Evolutionary conservation across 1,140 invertebrate species (phyloP).

Genomic region (Trichonephila clavipes): DNA sequence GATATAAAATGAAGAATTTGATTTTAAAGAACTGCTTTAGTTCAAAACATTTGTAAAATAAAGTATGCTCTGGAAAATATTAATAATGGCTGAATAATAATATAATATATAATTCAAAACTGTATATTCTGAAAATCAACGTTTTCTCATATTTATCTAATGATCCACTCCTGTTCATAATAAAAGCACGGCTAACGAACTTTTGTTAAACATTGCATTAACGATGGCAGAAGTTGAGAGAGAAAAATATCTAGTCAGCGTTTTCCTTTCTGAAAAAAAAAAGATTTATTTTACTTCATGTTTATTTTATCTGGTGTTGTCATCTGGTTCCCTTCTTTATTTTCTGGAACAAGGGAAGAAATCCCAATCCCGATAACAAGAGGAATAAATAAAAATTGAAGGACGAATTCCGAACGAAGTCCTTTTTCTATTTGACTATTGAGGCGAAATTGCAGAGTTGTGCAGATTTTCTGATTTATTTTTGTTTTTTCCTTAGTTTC

Average conservation of each 20-base stretch:
- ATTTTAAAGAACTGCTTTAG: no score
- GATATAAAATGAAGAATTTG: no score
- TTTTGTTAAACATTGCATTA: slow-evolving; percentile 6
- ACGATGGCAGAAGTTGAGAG: neutral
- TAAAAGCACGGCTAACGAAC: neutral
- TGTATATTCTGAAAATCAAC: no score
- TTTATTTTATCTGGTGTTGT: slow-evolving; percentile 17
- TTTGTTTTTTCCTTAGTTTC: neutral
- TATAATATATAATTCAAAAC: no score
- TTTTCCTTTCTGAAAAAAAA: neutral
- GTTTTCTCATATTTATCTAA: no score
- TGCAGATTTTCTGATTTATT: neutral
- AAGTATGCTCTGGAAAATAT: no score
- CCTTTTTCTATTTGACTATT: slow-evolving; percentile 47
- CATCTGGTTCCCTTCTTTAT: neutral
- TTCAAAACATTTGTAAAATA: no score
- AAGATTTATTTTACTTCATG: slow-evolving; percentile 32
- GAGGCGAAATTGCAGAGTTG: slow-evolving; percentile 23
- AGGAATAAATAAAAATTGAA: slow-evolving; percentile 61
- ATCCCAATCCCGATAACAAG: slow-evolving; percentile 41
- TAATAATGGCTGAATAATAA: no score
- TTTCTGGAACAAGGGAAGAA: slow-evolving; percentile 19
- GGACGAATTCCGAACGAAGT: neutral
- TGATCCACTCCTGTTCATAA: neutral
- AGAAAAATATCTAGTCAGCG: slow-evolving; percentile 15